Evolutionary conservation across 2,113 vertebrate species (phyloP).

Genomic region (Podiceps cristatus): DNA sequence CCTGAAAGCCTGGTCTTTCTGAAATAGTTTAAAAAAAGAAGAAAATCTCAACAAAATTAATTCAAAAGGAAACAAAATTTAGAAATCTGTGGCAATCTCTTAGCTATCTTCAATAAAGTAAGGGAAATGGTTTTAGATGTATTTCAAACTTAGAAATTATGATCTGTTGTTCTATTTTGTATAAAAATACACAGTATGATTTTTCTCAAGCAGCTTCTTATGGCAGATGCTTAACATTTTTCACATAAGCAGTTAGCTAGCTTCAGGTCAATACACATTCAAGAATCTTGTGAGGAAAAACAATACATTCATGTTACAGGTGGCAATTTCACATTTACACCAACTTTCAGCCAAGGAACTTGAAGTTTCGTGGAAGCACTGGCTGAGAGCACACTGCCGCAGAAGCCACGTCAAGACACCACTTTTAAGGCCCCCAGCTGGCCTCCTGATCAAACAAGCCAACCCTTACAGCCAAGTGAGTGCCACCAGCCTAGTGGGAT

Average conservation of each 20-base stretch:
- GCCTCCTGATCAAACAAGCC: not conserved
- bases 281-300: not conserved
- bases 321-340: not conserved
- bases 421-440: not conserved
- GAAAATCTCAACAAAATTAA: not conserved
- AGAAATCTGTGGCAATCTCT: not conserved
- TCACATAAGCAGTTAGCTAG: not conserved
- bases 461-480: not conserved
- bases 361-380: not conserved
- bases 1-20: not conserved
- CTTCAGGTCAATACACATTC: not conserved
- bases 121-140: not conserved
- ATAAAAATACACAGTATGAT: not conserved
- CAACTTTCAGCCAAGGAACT: not conserved
- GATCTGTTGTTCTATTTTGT: not conserved
- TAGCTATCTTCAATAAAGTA: not conserved
- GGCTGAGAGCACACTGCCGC: not conserved
- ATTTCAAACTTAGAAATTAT: not conserved
- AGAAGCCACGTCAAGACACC: not conserved
- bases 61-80: not conserved
- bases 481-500: not conserved
- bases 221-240: not conserved
- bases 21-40: not conserved
- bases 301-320: not conserved
- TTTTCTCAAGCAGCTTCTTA: not conserved